Evolutionary conservation across 2,113 vertebrate species (phyloP).

Genomic region (Aramus guarauna): DNA sequence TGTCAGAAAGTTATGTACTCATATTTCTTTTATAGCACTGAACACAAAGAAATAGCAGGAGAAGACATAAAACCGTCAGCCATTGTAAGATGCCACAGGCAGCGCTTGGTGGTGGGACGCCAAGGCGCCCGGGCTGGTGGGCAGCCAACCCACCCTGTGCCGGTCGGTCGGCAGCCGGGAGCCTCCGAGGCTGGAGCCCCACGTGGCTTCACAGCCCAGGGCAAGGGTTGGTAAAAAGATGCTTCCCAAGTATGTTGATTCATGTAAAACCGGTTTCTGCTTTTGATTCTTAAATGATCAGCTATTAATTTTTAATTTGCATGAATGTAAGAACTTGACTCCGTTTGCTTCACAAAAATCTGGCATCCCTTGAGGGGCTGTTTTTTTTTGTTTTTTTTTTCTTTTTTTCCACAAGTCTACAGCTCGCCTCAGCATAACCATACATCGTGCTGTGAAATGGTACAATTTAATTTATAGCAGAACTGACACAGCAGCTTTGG

Average conservation of each 20-base stretch:
- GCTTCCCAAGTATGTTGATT: not conserved
- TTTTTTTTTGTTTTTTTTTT: too few relatives aligned
- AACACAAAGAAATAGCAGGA: not conserved
- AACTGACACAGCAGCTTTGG: not conserved
- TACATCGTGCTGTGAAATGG: not conserved
- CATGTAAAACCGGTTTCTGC: not conserved
- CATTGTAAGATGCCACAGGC: not conserved
- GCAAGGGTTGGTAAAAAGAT: not conserved
- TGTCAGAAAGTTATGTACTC: not conserved
- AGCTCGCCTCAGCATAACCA: not conserved
- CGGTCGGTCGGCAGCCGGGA: rapidly evolving
- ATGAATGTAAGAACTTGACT: not conserved
- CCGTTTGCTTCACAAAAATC: not conserved
- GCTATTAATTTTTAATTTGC: conserved; percentile 4
- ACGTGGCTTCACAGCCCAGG: rapidly evolving
- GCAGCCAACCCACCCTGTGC: not conserved
- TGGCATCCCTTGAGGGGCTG: not conserved
- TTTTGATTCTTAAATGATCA: not conserved
- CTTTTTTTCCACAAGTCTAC: not conserved
- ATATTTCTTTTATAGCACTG: not conserved
- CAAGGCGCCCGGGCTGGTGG: rapidly evolving
- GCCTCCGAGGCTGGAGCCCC: not conserved
- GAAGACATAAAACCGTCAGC: not conserved
- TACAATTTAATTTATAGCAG: not conserved
- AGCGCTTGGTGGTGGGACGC: not conserved